Percentiles rank a stretch among this genome's conserved stretches.
Conservation (phyloP, 2,797 vertebrate genomes). For the Apogon hyalosoma region DNA sequence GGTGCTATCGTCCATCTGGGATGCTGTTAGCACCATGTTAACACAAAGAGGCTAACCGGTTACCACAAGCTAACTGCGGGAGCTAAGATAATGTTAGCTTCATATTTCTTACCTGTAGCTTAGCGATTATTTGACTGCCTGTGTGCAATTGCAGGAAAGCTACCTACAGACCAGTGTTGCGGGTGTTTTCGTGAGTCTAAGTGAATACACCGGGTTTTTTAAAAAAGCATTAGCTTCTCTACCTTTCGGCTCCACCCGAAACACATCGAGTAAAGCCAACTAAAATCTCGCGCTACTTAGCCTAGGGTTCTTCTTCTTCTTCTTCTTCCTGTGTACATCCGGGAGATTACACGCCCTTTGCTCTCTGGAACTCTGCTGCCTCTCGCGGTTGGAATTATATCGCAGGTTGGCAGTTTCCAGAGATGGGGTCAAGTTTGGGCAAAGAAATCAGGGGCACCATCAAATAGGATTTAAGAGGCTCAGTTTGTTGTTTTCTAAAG, state of each 20-base stretch:
- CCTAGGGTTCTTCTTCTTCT: background rate
- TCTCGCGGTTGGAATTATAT: too few relatives aligned
- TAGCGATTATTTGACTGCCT: background rate
- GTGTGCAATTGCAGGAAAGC: too few relatives aligned
- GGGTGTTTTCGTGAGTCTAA: background rate
- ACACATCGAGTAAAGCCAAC: background rate
- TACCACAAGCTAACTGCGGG: conserved; percentile 5
- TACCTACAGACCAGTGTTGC: background rate
- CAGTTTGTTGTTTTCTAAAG: too few relatives aligned
- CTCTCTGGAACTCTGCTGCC: too few relatives aligned
- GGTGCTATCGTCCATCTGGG: background rate
- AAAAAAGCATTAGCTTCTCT: background rate
- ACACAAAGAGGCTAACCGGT: conserved; percentile 11
- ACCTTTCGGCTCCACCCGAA: conserved; percentile 25
- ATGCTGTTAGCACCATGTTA: conserved; percentile 18
- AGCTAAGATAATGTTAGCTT: background rate
- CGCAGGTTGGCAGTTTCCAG: too few relatives aligned
- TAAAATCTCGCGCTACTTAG: conserved; percentile 25
- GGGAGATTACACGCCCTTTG: too few relatives aligned
- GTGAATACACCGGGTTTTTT: background rate
- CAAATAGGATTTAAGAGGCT: too few relatives aligned
- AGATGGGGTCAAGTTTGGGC: too few relatives aligned
- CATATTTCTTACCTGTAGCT: conserved; percentile 6
- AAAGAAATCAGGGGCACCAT: too few relatives aligned
- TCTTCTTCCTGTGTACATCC: background rate